These are phyloP conservation scores for Onychostruthus taczanowskii DNA, from an alignment of 2,113 vertebrate genomes.

Conservation along the genomic window DNA sequence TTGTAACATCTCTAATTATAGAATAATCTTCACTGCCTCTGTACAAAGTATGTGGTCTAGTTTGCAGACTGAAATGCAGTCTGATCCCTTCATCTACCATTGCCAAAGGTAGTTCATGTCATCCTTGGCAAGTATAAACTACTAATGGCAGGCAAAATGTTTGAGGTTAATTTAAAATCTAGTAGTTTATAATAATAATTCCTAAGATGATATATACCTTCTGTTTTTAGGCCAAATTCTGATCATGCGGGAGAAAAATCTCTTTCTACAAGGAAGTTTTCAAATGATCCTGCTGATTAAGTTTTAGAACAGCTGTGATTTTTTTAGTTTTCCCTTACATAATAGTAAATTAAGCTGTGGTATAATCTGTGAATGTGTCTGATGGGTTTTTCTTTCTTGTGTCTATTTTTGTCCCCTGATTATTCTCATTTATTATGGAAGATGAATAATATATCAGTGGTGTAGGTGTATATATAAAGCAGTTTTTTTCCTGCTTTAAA, in stretches of 20 bases:
- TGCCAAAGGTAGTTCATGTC: background rate
- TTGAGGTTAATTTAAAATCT: conserved; percentile 15
- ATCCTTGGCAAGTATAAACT: background rate
- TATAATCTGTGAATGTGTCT: background rate
- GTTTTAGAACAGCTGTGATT: background rate
- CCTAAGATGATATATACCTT: background rate
- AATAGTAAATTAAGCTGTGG: background rate
- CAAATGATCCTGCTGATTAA: background rate
- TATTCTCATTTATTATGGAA: conserved; percentile 10
- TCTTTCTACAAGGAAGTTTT: background rate
- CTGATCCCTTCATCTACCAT: background rate
- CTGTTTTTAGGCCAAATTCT: background rate
- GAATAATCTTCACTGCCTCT: background rate
- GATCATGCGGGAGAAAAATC: background rate
- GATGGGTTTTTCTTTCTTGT: background rate
- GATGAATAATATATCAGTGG: conserved; percentile 5
- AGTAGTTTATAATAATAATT: background rate
- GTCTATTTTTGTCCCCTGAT: background rate
- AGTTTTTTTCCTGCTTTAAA: background rate
- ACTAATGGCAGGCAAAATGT: background rate
- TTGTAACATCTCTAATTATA: background rate
- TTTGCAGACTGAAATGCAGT: background rate
- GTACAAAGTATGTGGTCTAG: background rate
- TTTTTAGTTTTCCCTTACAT: background rate
- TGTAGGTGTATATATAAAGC: background rate